Conservation (phyloP, 2,888 invertebrate species). For the Megalurothrips usitatus region DNA sequence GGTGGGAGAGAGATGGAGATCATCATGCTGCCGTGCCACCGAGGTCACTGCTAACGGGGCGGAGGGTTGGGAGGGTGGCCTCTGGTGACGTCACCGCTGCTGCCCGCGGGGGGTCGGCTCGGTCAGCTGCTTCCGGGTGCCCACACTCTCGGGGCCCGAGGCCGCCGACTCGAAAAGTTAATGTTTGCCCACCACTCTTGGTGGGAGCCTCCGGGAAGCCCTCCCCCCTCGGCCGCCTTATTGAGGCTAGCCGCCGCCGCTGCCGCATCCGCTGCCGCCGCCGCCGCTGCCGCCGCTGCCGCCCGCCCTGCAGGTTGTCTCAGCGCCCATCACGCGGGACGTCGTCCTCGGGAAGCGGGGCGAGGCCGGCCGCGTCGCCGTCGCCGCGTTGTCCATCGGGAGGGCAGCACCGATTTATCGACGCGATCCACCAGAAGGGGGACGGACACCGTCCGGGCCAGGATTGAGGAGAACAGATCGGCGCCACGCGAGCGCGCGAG, state of each 20-base stretch:
- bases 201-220: background rate
- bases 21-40: no score
- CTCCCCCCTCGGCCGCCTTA: background rate
- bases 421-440: background rate
- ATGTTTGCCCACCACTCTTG: conserved; percentile 24
- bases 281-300: background rate
- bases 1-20: no score
- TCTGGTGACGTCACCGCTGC: no score
- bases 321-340: background rate
- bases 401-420: background rate
- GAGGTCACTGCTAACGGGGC: no score
- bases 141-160: conserved; percentile 7
- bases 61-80: no score
- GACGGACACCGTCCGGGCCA: no score
- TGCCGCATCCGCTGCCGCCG: background rate
- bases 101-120: background rate
- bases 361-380: no score
- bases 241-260: background rate
- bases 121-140: background rate
- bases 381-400: no score
- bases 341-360: background rate
- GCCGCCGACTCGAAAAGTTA: conserved; percentile 17
- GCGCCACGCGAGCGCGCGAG: no score
- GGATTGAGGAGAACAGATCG: no score
- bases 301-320: background rate